Evolutionary conservation across 2,797 vertebrate genomes (phyloP), one percentile per base, ranked within the genome.

Genomic region (Cossypha polioptera): DNA sequence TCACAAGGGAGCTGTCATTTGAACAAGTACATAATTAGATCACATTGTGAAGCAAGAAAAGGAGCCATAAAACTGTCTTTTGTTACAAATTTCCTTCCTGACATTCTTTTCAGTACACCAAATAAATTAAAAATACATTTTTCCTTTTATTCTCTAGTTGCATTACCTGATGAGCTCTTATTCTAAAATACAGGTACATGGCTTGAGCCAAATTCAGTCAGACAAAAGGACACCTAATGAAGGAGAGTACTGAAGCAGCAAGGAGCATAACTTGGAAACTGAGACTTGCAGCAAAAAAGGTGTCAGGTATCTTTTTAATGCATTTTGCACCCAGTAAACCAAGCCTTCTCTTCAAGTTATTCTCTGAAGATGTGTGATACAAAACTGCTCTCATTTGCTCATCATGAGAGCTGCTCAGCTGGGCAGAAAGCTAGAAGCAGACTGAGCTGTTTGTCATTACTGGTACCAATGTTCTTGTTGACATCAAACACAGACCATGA

Each of bases 401-500:
- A 67, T 19, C 47, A 19, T 47, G 81, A 91, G 82, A 90, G 68
- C 81, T 83, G 68, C 85, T 91, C 57, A 65, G 87, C 86, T 94
- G 90, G 66, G 47, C 62, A 43, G 85, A 51, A 57, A 66, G 51
- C 40, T 38, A 18, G 47, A 35, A 63, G 53, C 53, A 95, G 65
- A 47, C 73, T 50, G 85, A 86, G 66, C 54, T 63, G 36, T 93
- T 96, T 81, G 58, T 92, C 76, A 62, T 92, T 90, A 81, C 36
- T 66, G 47, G 55, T 59, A 78, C 68, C 59, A 43, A 9, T 81
- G 66, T 77, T 92, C 81, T 69, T 61, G 68, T 88, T 94, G 95
- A 92, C 91, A 88, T 80, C 75, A 89, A 84, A 58, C 62, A 90
- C 35, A 81, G 82, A 19, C 57, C 57, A 72, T 85, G 85, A 94